These are phyloP conservation scores for Tragopan temminckii DNA, from an alignment of 2,797 vertebrate species.

Conservation along the genomic window DNA sequence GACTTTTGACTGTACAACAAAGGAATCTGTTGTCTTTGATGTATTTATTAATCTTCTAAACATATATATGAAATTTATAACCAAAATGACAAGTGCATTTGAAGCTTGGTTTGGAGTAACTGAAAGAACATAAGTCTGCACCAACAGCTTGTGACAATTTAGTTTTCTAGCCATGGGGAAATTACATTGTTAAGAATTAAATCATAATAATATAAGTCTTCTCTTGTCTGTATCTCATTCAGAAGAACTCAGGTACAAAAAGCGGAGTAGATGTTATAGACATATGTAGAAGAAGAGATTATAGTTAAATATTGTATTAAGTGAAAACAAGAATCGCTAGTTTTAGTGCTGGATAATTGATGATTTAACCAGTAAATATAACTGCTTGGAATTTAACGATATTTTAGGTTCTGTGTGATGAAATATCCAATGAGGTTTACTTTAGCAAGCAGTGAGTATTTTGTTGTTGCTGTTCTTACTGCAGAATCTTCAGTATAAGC, in stretches of 20 bases:
- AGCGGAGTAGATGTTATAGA: neutral
- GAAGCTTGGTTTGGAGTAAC: neutral
- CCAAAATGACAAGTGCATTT: neutral
- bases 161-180: neutral
- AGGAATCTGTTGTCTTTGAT: neutral
- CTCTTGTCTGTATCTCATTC: neutral
- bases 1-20: neutral
- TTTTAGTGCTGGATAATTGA: neutral
- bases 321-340: neutral
- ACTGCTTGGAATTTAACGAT: neutral
- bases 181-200: neutral
- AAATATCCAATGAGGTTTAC: neutral
- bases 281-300: neutral
- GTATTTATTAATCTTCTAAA: neutral
- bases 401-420: neutral
- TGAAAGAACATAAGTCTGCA: neutral
- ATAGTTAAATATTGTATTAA: neutral
- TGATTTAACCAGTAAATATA: conserved; percentile 4
- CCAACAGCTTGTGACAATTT: neutral
- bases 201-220: neutral
- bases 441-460: neutral
- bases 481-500: neutral
- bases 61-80: neutral
- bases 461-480: neutral
- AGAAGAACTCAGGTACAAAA: neutral